Conservation (phyloP, 2,888 invertebrate species). For the Syritta pipiens region DNA sequence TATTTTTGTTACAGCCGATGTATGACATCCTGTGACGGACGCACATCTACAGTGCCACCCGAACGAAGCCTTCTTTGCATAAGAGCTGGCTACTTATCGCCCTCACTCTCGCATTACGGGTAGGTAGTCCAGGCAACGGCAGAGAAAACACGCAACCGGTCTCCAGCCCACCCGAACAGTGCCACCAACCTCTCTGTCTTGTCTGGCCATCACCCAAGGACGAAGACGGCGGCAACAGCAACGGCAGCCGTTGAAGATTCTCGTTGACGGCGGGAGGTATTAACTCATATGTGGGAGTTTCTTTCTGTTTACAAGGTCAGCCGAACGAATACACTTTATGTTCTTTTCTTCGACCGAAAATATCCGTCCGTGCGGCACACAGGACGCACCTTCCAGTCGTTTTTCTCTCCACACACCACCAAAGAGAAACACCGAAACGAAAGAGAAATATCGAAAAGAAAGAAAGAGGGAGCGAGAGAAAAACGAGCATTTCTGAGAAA, state of each 20-base stretch:
- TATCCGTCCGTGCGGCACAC: neutral
- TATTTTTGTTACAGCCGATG: slow-evolving; percentile 48
- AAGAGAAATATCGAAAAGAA: neutral
- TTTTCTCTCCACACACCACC: neutral
- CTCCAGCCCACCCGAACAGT: slow-evolving; percentile 22
- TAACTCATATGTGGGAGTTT: slow-evolving; percentile 61
- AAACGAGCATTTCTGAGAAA: slow-evolving; percentile 49
- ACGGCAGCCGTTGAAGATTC: neutral
- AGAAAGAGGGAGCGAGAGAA: neutral
- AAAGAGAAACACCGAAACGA: neutral
- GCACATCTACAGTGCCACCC: slow-evolving; percentile 10
- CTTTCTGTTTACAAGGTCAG: slow-evolving; percentile 59
- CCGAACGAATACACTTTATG: slow-evolving; percentile 33
- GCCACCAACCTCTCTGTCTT: slow-evolving; percentile 42
- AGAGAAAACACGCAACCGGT: slow-evolving; percentile 47
- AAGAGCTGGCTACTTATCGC: slow-evolving; percentile 20
- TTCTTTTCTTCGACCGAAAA: slow-evolving; percentile 54
- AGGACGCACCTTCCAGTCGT: neutral
- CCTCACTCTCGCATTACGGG: slow-evolving; percentile 1
- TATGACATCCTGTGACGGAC: slow-evolving; percentile 59
- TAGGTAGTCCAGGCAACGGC: slow-evolving; percentile 31
- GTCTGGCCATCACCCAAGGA: slow-evolving; percentile 64
- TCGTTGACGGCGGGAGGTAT: slow-evolving; percentile 35
- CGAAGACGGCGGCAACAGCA: slow-evolving; percentile 46
- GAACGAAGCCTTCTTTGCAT: slow-evolving; percentile 44